Base-by-base conservation (phyloP, 2,888 invertebrate species). In the Limnephilus marmoratus region DNA sequence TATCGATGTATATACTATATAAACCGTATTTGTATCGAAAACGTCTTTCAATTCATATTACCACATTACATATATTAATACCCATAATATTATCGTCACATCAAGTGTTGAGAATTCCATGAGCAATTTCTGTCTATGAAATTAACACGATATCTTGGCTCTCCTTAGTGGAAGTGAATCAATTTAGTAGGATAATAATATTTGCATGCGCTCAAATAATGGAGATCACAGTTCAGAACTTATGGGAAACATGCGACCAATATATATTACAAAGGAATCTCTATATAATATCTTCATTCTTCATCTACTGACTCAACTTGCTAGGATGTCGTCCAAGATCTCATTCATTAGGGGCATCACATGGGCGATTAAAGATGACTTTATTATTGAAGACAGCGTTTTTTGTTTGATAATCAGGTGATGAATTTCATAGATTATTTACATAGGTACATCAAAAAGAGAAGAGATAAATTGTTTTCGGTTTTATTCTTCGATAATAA, bases 151-250 rank as follows among this genome's bases (percentile, higher is more conserved):
- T 34, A 83, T 31, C 34, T 31, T 15, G 83, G 37, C 31, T 83
- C 13, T 18, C 37, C 24, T 31, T 18, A 31, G 37, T 29, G 83
- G 34, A 34, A 37, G 83, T 31, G 37, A 83, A 37, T 83, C 83
- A 37, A 37, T 34, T 83, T 37, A 83, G 37, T 5, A 24, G 83
- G 83, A 83, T 83, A 18, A 83, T 83, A 83, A 37, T 83, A 83
- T 34, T 83, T 83, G 83, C 83, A 83, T 83, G 83, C 83, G 37
- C 83, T 18, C 31, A 83, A 31, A 82, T 29, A 83, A 24, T 37
- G 37, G 24, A 37, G 83, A 83, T 34, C 83, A 83, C 37, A 37
- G 37, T 34, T 83, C 83, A 83, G 34, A 34, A 83, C 83, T 31
- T 18, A 83, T 31, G 37, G 83, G 37, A 83, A 83, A 37, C 83